phyloP scores from a whole-genome alignment of 2,797 vertebrate genomes.

The Mormyrops attenuatus region DNA sequence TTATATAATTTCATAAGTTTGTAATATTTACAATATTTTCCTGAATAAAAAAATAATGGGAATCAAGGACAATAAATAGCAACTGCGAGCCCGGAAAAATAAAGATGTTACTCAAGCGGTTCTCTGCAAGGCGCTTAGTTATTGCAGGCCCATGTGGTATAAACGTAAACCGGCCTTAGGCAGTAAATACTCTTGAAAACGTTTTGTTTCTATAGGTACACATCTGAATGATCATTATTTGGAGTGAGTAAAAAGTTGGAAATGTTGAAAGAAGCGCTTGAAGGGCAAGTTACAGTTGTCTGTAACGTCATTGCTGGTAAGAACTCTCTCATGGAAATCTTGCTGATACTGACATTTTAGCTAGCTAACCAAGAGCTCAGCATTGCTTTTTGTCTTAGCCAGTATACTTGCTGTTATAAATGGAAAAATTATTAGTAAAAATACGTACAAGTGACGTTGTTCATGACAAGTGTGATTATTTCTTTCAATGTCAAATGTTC shows the following conservation, averaged over 20 bases:
- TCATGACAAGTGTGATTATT: background rate
- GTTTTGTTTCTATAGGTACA: constrained; percentile 13
- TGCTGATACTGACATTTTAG: constrained; percentile 16
- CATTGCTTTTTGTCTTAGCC: background rate
- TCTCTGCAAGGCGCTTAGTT: constrained; percentile 17
- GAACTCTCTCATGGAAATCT: constrained; percentile 22
- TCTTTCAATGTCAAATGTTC: background rate
- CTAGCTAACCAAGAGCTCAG: constrained; percentile 18
- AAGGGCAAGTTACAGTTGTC: constrained; percentile 56
- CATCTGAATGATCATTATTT: constrained; percentile 35
- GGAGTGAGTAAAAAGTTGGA: constrained; percentile 16
- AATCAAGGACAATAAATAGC: constrained; percentile 6
- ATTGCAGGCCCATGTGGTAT: constrained; percentile 61
- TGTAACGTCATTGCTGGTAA: constrained; percentile 59
- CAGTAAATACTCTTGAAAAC: constrained; percentile 26
- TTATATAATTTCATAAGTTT: background rate
- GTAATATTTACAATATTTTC: background rate
- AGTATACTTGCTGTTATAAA: background rate
- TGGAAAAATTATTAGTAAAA: background rate
- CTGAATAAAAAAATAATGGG: constrained; percentile 3
- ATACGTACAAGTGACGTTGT: background rate
- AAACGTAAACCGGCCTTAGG: constrained; percentile 38
- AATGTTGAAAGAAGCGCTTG: constrained; percentile 64
- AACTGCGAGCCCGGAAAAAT: constrained; percentile 29
- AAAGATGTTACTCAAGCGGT: constrained; percentile 30